A percentile compares a stretch with the other conserved stretches of the same genome.
Evolutionary conservation across 1,140 invertebrate species (phyloP).

Genomic region (Cotesia typhae): DNA sequence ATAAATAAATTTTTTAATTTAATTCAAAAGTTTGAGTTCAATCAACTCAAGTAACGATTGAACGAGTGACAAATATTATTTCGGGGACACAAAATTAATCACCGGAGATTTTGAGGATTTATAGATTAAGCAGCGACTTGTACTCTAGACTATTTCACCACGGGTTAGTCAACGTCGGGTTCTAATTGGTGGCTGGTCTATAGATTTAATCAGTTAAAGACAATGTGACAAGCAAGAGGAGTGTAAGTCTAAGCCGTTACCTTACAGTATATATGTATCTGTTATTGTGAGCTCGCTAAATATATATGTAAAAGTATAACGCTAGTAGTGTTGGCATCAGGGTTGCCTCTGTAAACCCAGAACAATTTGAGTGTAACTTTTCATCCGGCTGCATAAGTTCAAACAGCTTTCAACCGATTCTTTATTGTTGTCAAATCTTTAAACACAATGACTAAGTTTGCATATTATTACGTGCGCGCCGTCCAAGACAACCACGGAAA

Average conservation of each 20-base stretch:
- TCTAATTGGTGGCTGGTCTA: neutral
- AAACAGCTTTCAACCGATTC: neutral
- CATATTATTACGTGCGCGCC: constrained; percentile 54
- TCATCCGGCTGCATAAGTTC: constrained; percentile 1
- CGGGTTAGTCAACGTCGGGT: neutral
- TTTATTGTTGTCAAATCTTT: neutral
- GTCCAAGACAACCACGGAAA: constrained; percentile 39
- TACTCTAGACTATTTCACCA: too few species aligned
- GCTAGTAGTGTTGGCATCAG: neutral
- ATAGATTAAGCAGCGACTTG: too few species aligned
- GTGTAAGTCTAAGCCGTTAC: neutral
- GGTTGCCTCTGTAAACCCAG: neutral
- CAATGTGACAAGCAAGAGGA: neutral
- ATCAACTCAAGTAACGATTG: too few species aligned
- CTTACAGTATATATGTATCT: neutral
- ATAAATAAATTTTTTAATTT: too few species aligned
- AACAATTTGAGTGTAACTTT: constrained; percentile 19
- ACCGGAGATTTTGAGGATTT: too few species aligned
- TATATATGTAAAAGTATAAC: constrained; percentile 19
- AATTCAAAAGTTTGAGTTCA: too few species aligned
- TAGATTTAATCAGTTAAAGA: neutral
- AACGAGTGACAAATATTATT: too few species aligned
- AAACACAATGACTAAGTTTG: constrained; percentile 49
- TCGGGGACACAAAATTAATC: too few species aligned
- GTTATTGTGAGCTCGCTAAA: constrained; percentile 20